phyloP scores from a whole-genome alignment of 2,888 invertebrate species.

The Trichopria drosophilae region DNA sequence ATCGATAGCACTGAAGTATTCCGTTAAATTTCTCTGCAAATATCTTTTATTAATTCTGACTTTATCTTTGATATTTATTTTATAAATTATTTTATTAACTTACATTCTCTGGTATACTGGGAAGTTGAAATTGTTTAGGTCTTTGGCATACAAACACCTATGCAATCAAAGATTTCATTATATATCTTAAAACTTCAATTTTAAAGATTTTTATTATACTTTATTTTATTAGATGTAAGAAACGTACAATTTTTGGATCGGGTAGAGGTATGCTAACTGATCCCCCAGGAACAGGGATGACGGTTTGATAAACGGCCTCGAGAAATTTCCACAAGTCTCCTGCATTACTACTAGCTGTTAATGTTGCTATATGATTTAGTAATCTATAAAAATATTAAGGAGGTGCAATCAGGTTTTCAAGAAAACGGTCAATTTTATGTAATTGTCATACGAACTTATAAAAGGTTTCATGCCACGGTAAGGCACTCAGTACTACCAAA shows the following conservation, averaged over 20 bases:
- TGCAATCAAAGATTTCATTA: not conserved
- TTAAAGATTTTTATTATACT: too few species aligned
- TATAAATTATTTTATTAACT: constrained; percentile 53
- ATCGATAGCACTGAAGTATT: constrained; percentile 97
- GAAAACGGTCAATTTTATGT: constrained; percentile 4
- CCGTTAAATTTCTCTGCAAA: constrained; percentile 90
- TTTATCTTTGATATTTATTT: not conserved
- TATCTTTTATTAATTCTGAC: not conserved
- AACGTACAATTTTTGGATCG: constrained; percentile 62
- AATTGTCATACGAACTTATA: constrained; percentile 71
- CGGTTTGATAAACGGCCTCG: constrained; percentile 68
- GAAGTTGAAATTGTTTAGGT: constrained; percentile 80
- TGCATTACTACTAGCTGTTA: constrained; percentile 66
- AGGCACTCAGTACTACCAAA: constrained; percentile 80
- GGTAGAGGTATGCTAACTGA: constrained; percentile 66
- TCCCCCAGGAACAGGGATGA: constrained; percentile 71
- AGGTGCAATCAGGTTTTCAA: constrained; percentile 5
- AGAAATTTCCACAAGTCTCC: constrained; percentile 68
- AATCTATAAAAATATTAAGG: constrained; percentile 61
- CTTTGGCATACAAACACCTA: constrained; percentile 79
- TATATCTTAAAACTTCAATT: too few species aligned
- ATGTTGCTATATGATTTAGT: constrained; percentile 79
- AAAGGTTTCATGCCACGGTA: constrained; percentile 97
- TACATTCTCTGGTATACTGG: constrained; percentile 95
- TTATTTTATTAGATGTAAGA: constrained; percentile 11